Evolutionary conservation across 2,113 vertebrate genomes (phyloP).

Genomic region (Sturnira hondurensis): DNA sequence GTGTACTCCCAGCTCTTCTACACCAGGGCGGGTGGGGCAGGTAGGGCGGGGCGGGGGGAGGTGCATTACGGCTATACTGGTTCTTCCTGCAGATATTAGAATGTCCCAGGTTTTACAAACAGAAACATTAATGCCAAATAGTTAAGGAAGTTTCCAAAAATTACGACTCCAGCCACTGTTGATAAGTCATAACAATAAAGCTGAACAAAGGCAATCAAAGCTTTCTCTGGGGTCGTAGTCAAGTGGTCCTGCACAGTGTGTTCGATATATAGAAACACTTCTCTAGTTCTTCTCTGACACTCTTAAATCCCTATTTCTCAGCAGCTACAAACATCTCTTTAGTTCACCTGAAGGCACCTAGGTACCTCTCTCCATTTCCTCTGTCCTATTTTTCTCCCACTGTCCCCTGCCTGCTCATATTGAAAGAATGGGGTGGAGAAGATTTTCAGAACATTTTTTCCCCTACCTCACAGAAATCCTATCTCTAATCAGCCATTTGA

Average conservation of each 20-base stretch:
- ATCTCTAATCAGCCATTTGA: neutral
- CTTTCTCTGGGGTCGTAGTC: neutral
- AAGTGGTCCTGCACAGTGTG: neutral
- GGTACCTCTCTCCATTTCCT: neutral
- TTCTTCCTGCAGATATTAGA: neutral
- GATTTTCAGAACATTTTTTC: neutral
- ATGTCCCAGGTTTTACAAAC: neutral
- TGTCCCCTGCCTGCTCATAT: neutral
- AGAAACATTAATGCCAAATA: neutral
- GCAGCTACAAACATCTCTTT: neutral
- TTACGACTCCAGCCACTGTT: neutral
- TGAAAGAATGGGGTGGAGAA: neutral
- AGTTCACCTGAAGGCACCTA: too few relatives aligned
- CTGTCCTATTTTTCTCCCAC: neutral
- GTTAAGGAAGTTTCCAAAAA: neutral
- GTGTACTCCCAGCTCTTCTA: neutral
- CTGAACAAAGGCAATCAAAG: neutral
- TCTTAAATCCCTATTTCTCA: neutral
- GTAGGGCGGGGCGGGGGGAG: too few relatives aligned
- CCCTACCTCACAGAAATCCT: neutral
- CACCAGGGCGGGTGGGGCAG: too few relatives aligned
- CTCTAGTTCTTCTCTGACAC: neutral
- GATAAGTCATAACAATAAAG: neutral
- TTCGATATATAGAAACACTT: neutral
- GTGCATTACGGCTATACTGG: neutral